Evolutionary conservation across 30 jellyfish, hydroid and myxozoan species (phyloP).

Genomic region (Morbakka virulenta): DNA sequence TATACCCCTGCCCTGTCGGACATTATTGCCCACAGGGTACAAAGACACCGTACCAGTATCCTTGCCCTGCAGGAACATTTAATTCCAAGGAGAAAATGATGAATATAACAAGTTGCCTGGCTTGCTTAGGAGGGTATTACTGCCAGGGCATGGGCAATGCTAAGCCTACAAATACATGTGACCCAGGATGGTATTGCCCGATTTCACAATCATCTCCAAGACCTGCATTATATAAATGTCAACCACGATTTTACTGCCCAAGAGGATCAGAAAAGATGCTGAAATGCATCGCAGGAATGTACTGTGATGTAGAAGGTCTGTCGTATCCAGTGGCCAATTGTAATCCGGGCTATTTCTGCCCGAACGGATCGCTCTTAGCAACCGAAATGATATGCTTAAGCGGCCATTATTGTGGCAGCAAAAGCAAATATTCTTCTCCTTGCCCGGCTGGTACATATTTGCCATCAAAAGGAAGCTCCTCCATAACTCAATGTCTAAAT

Average conservation of each 20-base stretch:
- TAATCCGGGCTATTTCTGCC: slow-evolving; percentile 91
- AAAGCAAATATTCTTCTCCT: slow-evolving; percentile 56
- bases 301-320: slow-evolving; percentile 60
- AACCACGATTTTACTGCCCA: slow-evolving; percentile 81
- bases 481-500: slow-evolving; percentile 52
- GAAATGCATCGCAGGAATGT: slow-evolving; percentile 76
- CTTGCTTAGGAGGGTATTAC: slow-evolving; percentile 78
- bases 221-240: slow-evolving; percentile 56
- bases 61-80: slow-evolving; percentile 89
- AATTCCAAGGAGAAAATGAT: slow-evolving; percentile 51
- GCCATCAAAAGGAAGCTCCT: slow-evolving; percentile 53
- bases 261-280: slow-evolving; percentile 77
- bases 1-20: slow-evolving; percentile 87
- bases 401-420: slow-evolving; percentile 79
- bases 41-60: slow-evolving; percentile 60
- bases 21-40: slow-evolving; percentile 93
- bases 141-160: slow-evolving; percentile 88
- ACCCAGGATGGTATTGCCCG: slow-evolving; percentile 93
- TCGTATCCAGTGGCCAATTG: slow-evolving; percentile 75
- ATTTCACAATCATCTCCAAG: slow-evolving; percentile 58
- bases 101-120: slow-evolving; percentile 60
- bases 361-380: slow-evolving; percentile 68
- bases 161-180: slow-evolving; percentile 75
- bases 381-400: slow-evolving; percentile 64
- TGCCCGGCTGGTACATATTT: slow-evolving; percentile 84